These are phyloP conservation scores for Atrichornis clamosus DNA, from an alignment of 2,113 vertebrate genomes.

Conservation along the genomic window DNA sequence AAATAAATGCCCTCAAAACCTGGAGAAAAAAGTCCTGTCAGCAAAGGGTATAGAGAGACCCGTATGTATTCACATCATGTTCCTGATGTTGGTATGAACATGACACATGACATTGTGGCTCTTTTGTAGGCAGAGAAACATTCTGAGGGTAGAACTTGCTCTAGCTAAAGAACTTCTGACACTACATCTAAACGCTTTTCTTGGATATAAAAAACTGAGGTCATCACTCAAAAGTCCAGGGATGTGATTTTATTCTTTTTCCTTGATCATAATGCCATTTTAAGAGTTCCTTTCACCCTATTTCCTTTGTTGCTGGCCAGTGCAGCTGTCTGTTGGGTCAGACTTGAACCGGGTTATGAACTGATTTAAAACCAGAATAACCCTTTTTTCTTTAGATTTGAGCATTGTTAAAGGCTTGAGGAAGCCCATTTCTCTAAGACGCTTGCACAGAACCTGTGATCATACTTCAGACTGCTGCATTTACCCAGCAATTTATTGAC, in stretches of 20 bases:
- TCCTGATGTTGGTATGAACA: not conserved
- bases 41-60: not conserved
- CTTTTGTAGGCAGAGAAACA: not conserved
- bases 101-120: not conserved
- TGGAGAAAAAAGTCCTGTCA: not conserved
- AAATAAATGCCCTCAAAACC: not conserved
- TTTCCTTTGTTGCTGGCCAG: not conserved
- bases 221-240: not conserved
- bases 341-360: fast-evolving
- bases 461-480: not conserved
- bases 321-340: not conserved
- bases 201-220: not conserved
- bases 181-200: not conserved
- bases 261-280: not conserved
- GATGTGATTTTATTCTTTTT: not conserved
- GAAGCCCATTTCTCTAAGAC: not conserved
- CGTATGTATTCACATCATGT: fast-evolving
- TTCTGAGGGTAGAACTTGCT: not conserved
- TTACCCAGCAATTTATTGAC: not conserved
- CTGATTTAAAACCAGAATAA: not conserved
- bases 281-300: not conserved
- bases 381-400: not conserved
- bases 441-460: not conserved
- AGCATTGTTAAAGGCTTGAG: not conserved
- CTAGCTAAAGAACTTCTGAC: not conserved